These are phyloP conservation scores for Aspidiotus rigidus DNA, from an alignment of 2,888 invertebrate genomes.

Conservation along the genomic window DNA sequence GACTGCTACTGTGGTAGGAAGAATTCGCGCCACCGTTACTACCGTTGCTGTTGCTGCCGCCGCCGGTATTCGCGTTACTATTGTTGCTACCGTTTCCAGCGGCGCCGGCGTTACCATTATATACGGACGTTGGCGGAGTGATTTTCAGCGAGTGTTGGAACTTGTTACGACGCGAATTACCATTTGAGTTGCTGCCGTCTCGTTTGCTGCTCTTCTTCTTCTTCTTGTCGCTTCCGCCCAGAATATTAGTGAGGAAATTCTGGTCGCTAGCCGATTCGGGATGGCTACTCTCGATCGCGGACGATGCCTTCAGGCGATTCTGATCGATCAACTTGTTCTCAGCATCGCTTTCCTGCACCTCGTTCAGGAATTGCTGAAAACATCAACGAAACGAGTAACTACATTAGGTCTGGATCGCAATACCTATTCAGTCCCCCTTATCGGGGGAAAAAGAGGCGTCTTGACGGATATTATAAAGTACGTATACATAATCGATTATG, in stretches of 20 bases:
- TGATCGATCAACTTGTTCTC: constrained; percentile 20
- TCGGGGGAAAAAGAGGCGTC: too few species aligned
- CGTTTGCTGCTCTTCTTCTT: constrained; percentile 25
- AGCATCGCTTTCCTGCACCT: constrained; percentile 22
- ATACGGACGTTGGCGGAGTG: constrained; percentile 14
- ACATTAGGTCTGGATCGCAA: too few species aligned
- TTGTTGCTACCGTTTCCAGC: neutral
- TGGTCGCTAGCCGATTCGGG: constrained; percentile 14
- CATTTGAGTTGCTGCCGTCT: constrained; percentile 19
- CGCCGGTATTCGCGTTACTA: neutral
- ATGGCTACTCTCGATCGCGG: constrained; percentile 14
- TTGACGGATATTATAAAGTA: too few species aligned
- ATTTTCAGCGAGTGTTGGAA: constrained; percentile 30
- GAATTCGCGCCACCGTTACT: neutral
- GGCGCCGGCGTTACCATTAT: constrained; percentile 19
- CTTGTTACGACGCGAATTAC: constrained; percentile 16
- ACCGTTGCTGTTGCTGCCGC: constrained; percentile 6
- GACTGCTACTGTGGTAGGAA: constrained; percentile 19
- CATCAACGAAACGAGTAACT: neutral
- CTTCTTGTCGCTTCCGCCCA: constrained; percentile 28
- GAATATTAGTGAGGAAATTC: constrained; percentile 18
- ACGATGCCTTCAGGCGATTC: constrained; percentile 8
- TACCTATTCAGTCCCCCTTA: too few species aligned
- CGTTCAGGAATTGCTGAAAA: constrained; percentile 18
- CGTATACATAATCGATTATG: too few species aligned